phyloP scores from a whole-genome alignment of 2,797 vertebrate species.

The Philypnodon macrostomus region DNA sequence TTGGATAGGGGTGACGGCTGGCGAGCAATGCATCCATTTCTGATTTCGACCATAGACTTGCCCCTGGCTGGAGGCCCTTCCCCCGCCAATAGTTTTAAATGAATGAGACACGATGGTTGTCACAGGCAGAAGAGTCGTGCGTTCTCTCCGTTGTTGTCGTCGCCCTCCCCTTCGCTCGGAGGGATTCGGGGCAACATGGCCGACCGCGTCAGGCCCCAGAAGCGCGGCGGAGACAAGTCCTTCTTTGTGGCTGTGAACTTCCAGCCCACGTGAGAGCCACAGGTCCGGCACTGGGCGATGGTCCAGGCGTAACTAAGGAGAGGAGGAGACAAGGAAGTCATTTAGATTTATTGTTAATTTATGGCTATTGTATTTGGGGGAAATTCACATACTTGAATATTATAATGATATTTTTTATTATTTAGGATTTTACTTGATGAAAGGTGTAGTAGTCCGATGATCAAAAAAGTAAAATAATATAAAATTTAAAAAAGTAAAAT shows the following conservation, averaged over 20 bases:
- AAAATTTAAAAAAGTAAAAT: no score
- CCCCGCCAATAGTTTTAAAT: neutral
- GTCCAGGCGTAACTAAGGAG: constrained; percentile 92
- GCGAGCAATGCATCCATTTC: constrained; percentile 39
- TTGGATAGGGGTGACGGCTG: constrained; percentile 41
- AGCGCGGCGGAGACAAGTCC: constrained; percentile 89
- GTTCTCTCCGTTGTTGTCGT: constrained; percentile 75
- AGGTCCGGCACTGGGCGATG: constrained; percentile 89
- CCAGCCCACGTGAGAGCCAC: constrained; percentile 94
- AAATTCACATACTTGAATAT: no score
- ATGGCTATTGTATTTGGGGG: neutral
- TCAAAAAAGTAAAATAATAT: no score
- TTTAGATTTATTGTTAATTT: no score
- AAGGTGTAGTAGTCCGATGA: no score
- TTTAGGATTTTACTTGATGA: no score
- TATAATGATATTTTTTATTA: no score
- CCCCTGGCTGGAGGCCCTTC: constrained; percentile 21
- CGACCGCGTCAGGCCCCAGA: constrained; percentile 97
- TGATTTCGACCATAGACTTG: constrained; percentile 30
- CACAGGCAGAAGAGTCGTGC: constrained; percentile 89
- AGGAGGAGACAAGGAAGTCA: neutral
- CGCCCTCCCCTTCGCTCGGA: constrained; percentile 77
- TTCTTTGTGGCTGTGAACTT: constrained; percentile 94
- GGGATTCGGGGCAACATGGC: constrained; percentile 93
- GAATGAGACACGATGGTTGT: constrained; percentile 22